Evolutionary conservation across 2,113 vertebrate genomes (phyloP), one percentile per base, ranked within the genome.

Genomic region (Bos indicus): DNA sequence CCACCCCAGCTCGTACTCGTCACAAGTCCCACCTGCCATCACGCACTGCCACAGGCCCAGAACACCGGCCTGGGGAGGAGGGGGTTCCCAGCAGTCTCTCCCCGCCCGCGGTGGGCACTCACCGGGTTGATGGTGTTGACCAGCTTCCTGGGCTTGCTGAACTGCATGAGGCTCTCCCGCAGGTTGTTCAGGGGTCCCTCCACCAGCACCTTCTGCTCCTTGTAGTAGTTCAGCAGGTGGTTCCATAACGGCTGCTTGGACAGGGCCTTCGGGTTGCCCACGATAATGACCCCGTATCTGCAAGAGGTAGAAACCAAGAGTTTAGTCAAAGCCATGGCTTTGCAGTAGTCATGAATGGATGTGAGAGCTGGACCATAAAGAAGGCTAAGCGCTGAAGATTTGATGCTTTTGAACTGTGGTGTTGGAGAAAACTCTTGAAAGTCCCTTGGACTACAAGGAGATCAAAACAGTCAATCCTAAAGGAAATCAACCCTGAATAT

Each of bases 101-200:
- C 80, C 5, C 4, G 2, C 56, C 60, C 2, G 14, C 0, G 2
- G 40, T 13, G 0, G 2, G 16, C 0, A 1, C 99, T 99, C 97
- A 99, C 99, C 0, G 99, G 99, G 98, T 99, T 99, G 99, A 99
- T 99, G 96, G 99, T 99, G 96, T 99, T 99, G 98, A 99, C 99
- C 0, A 99, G 99, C 94, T 99, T 99, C 80, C 99, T 99, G 0
- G 99, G 99, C 98, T 99, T 99, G 99, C 99, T 99, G 99, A 99
- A 99, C 98, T 99, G 99, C 99, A 99, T 99, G 1, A 99, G 99
- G 98, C 99, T 99, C 98, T 99, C 99, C 0, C 99, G 99, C 88
- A 99, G 99, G 98, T 99, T 99, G 98, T 99, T 99, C n/a, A 99
- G 99, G 0, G 99, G 99, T 3, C 99, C 99, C 91, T 99, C 99